Evolutionary conservation across 2,113 vertebrate genomes (phyloP), one percentile per base, ranked within the genome.

Genomic region (Syrmaticus mikado): DNA sequence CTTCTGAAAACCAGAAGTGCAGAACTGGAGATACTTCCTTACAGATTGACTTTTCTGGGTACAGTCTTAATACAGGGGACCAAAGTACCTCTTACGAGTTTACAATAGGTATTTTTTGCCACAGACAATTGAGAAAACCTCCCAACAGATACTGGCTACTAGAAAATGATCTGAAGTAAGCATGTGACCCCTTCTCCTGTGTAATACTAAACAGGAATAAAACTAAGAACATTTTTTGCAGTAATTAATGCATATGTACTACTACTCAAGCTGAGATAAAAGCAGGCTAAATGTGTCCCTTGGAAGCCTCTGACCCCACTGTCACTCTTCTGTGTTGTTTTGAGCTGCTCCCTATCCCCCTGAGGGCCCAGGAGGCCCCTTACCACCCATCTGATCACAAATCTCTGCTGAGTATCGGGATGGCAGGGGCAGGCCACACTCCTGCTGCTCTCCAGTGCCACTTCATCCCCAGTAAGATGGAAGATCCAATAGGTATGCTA

Each of bases 401-500:
- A 48, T 5, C 13, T 6, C n/a, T 1, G 2, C 52, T 19, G 55
- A 87, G 40, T 25, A 30, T 60, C 17, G 20, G 58, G 48, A 28
- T 40, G 12, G 41, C 4, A 8, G 6, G 14, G 18, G 32, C 78
- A 12, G 6, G 30, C 36, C 9, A 10, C 25, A 46, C 10, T 30
- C 46, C 16, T 6, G 30, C 17, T 41, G 70, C 38, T 13, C 15
- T 18, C 38, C 3, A 2, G 17, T 27, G 32, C 19, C 4, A 5
- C 16, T 48, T 79, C 12, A 3, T 30, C 52, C 52, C 52, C 1
- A 3, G 21, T n/a, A 60, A 32, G 38, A 53, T 3, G 62, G 61
- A 15, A 1, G 1, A 76, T 11, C 21, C 1, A 0, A 22, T 1
- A 41, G 34, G 10, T 13, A 32, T 10, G 28, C 5, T 12, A n/a